Evolutionary conservation across 1,140 invertebrate species (phyloP).

Genomic region (Drosophila kanapiae): DNA sequence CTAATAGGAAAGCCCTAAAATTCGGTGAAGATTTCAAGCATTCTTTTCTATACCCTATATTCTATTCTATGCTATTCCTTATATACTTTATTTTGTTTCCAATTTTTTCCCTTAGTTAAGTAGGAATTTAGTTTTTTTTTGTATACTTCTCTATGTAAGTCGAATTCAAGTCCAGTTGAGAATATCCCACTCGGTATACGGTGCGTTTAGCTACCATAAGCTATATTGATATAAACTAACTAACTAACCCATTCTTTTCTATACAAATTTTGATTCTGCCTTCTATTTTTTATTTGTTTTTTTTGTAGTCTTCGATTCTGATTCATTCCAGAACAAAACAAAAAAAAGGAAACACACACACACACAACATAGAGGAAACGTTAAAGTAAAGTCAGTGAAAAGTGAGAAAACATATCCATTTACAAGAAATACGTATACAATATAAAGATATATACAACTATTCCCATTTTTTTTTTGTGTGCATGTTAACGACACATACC

Average conservation of each 20-base stretch:
- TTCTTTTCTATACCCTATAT: background rate
- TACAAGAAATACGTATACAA: slow-evolving; percentile 26
- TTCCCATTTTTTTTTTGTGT: slow-evolving; percentile 23
- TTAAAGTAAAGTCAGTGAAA: slow-evolving; percentile 8
- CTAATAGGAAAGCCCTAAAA: slow-evolving; percentile 16
- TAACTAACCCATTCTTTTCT: background rate
- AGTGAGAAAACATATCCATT: slow-evolving; percentile 44
- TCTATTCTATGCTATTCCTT: background rate
- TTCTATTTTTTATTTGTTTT: background rate
- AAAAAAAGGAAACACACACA: background rate
- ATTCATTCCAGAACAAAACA: slow-evolving; percentile 28
- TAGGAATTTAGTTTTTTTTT: slow-evolving; percentile 46
- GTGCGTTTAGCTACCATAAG: slow-evolving; percentile 26
- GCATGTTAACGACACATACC: slow-evolving; percentile 27
- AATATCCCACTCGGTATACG: slow-evolving; percentile 14
- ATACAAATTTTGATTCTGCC: slow-evolving; percentile 29
- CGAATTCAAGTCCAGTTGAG: slow-evolving; percentile 28
- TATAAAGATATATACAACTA: slow-evolving; percentile 12
- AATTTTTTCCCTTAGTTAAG: slow-evolving; percentile 23
- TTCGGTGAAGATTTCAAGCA: slow-evolving; percentile 6
- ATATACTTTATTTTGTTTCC: slow-evolving; percentile 10
- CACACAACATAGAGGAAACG: background rate
- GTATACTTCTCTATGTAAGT: slow-evolving; percentile 40
- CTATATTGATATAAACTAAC: slow-evolving; percentile 6
- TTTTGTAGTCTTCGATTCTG: slow-evolving; percentile 5